phyloP scores from a whole-genome alignment of 2,113 vertebrate genomes.

The Paratilapia polleni region DNA sequence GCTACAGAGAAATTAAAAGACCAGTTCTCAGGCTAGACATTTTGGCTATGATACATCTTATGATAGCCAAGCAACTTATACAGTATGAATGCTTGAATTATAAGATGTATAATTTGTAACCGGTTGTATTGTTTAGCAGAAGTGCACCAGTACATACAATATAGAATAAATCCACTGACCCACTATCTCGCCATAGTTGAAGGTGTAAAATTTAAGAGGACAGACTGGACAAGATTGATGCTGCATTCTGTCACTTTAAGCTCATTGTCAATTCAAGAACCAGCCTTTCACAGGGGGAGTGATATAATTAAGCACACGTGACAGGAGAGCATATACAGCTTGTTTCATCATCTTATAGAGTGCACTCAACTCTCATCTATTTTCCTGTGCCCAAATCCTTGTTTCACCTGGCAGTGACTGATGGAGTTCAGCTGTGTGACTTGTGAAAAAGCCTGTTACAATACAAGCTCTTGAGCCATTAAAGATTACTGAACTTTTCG shows the following conservation, averaged over 20 bases:
- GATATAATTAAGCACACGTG: conserved; percentile 32
- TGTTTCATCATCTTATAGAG: conserved; percentile 35
- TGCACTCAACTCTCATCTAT: conserved; percentile 23
- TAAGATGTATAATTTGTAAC: background rate
- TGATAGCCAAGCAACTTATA: background rate
- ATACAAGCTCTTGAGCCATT: conserved; percentile 30
- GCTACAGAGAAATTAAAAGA: background rate
- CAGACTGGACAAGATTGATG: background rate
- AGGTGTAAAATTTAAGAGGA: background rate
- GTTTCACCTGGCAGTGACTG: conserved; percentile 62
- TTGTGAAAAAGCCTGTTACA: conserved; percentile 29
- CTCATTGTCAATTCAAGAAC: background rate
- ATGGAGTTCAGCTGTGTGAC: conserved; percentile 52
- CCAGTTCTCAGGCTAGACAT: background rate
- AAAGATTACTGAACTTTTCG: conserved; percentile 45
- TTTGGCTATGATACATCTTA: background rate
- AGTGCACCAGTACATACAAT: rapidly evolving
- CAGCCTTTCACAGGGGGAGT: background rate
- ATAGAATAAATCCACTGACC: background rate
- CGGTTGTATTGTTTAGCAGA: background rate
- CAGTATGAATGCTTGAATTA: background rate
- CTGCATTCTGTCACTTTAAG: conserved; percentile 5
- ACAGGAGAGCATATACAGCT: conserved; percentile 10
- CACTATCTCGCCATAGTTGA: background rate
- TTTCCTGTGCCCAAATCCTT: conserved; percentile 1